phyloP scores from a whole-genome alignment of 2,113 vertebrate genomes.

The Vidua macroura region DNA sequence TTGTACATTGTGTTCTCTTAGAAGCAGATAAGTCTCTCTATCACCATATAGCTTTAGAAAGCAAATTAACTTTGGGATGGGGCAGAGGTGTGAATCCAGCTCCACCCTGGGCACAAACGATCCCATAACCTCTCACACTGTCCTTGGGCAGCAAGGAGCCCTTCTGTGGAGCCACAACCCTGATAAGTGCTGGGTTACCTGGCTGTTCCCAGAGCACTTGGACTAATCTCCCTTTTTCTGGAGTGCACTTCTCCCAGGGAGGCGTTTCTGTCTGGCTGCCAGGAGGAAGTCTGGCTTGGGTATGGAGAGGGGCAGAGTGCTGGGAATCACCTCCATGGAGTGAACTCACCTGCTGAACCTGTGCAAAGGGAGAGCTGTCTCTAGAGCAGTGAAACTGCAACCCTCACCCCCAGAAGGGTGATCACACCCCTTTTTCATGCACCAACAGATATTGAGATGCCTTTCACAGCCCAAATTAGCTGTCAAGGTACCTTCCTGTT shows the following conservation, averaged over 20 bases:
- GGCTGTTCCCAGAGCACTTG: neutral
- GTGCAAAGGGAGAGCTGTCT: neutral
- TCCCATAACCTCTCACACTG: neutral
- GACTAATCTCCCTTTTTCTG: neutral
- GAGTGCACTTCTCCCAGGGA: neutral
- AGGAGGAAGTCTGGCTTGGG: neutral
- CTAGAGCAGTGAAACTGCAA: neutral
- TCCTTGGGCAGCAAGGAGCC: neutral
- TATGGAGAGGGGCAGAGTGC: neutral
- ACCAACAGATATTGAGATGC: neutral
- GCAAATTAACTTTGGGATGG: neutral
- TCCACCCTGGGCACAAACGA: neutral
- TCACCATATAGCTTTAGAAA: neutral
- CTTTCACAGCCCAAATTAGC: neutral
- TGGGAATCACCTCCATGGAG: neutral
- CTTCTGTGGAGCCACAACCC: neutral
- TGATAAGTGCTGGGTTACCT: neutral
- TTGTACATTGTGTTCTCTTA: neutral
- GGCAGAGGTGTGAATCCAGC: neutral
- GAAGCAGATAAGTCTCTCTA: neutral
- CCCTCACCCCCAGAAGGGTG: neutral
- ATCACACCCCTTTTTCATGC: neutral
- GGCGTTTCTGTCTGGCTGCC: neutral
- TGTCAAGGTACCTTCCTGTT: neutral
- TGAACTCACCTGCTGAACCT: neutral